These are phyloP conservation scores for Diabrotica balteata DNA, from an alignment of 2,888 invertebrate species.

Conservation along the genomic window DNA sequence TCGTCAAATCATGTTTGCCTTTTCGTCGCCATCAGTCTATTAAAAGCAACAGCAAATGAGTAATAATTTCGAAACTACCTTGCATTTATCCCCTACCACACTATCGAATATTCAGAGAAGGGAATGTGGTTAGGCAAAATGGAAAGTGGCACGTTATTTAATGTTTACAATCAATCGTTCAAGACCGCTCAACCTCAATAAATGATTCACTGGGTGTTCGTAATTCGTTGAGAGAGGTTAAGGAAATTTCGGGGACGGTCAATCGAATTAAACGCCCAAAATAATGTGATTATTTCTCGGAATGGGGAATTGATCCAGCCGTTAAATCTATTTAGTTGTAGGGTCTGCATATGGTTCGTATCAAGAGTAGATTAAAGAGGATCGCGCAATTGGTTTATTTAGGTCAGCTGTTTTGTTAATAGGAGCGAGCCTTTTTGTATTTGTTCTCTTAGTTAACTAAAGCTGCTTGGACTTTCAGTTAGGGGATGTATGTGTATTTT, in stretches of 20 bases:
- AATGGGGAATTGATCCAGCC: constrained; percentile 18
- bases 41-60: not conserved
- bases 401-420: constrained; percentile 4
- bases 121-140: constrained; percentile 17
- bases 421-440: no score
- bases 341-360: constrained; percentile 19
- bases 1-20: no score
- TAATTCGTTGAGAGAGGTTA: constrained; percentile 28
- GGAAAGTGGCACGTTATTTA: constrained; percentile 26
- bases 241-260: constrained; percentile 27
- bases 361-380: constrained; percentile 14
- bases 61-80: constrained; percentile 1
- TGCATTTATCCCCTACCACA: constrained; percentile 9
- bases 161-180: constrained; percentile 28
- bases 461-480: no score
- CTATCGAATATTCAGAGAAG: constrained; percentile 19
- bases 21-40: no score
- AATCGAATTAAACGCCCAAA: constrained; percentile 28
- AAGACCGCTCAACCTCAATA: constrained; percentile 21
- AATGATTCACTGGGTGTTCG: constrained; percentile 24
- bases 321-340: constrained; percentile 19
- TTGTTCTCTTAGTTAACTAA: no score
- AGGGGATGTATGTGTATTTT: no score
- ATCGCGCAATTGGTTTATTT: constrained; percentile 11
- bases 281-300: constrained; percentile 29